These are phyloP conservation scores for Liposcelis brunnea DNA, from an alignment of 2,888 invertebrate species.

Conservation along the genomic window DNA sequence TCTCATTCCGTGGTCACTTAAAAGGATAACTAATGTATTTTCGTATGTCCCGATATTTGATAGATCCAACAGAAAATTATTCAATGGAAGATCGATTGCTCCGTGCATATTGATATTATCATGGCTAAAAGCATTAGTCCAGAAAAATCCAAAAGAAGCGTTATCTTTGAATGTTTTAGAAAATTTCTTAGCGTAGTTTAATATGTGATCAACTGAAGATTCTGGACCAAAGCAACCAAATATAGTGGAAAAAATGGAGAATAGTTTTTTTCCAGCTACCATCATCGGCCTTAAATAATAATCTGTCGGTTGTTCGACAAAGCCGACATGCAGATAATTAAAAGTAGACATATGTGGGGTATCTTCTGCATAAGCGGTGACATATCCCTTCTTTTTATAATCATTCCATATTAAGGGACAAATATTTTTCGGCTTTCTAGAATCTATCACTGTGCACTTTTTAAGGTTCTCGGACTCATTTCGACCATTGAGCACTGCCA, in stretches of 20 bases:
- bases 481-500: slow-evolving; percentile 61
- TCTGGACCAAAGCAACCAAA: slow-evolving; percentile 44
- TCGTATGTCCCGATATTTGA: slow-evolving; percentile 39
- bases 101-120: slow-evolving; percentile 43
- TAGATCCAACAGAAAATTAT: slow-evolving; percentile 37
- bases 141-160: slow-evolving; percentile 53
- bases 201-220: slow-evolving; percentile 46
- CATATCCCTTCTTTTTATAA: slow-evolving; percentile 48
- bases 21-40: slow-evolving; percentile 48
- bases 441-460: slow-evolving; percentile 32
- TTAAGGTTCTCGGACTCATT: slow-evolving; percentile 18
- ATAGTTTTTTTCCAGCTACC: slow-evolving; percentile 44
- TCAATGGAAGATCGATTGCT: slow-evolving; percentile 43
- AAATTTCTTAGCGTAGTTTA: slow-evolving; percentile 51
- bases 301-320: slow-evolving; percentile 56
- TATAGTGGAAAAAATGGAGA: too few relatives aligned
- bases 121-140: slow-evolving; percentile 63
- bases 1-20: slow-evolving; percentile 65
- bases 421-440: too few relatives aligned
- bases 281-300: slow-evolving; percentile 63
- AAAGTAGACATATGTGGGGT: slow-evolving; percentile 53
- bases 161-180: slow-evolving; percentile 33
- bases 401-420: slow-evolving; percentile 63
- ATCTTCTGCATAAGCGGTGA: slow-evolving; percentile 69
- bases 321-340: slow-evolving; percentile 46